Evolutionary conservation across 1,140 invertebrate species (phyloP).

Genomic region (Campoletis sonorensis): DNA sequence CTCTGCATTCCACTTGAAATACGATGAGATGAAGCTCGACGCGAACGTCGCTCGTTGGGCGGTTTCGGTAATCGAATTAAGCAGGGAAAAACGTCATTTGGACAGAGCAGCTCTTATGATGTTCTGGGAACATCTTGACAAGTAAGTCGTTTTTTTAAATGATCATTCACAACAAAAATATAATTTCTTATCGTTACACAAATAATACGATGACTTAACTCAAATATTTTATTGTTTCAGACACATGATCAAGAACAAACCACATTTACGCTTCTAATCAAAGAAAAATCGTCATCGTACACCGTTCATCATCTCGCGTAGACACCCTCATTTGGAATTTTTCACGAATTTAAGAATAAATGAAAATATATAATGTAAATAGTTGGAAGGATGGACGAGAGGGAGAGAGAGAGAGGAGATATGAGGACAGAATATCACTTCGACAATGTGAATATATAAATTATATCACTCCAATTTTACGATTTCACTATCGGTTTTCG

Average conservation of each 20-base stretch:
- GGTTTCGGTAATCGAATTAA: conserved; percentile 94
- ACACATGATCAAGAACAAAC: conserved; percentile 94
- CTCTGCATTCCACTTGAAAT: conserved; percentile 98
- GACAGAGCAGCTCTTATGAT: conserved; percentile 96
- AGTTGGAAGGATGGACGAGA: neutral
- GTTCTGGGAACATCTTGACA: conserved; percentile 98
- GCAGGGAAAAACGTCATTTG: conserved; percentile 95
- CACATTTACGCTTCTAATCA: conserved; percentile 89
- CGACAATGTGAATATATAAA: conserved; percentile 40
- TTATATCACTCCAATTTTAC: neutral
- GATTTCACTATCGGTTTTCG: no score
- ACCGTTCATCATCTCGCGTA: conserved; percentile 50
- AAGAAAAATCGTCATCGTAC: conserved; percentile 58
- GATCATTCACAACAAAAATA: no score
- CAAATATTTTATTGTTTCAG: conserved; percentile 79
- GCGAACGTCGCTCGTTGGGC: conserved; percentile 97
- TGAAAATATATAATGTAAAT: conserved; percentile 43
- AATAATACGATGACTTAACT: neutral
- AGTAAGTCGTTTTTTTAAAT: conserved; percentile 79
- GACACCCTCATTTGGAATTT: conserved; percentile 34
- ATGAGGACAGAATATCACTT: conserved; percentile 8
- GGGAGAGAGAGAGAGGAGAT: conserved; percentile 33
- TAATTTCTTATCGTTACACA: conserved; percentile 68
- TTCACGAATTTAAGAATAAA: conserved; percentile 45
- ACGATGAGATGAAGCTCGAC: conserved; percentile 96